Conservation (phyloP, 37 sponge, comb jelly and placozoan species). For the Trichoplax adhaerens region DNA sequence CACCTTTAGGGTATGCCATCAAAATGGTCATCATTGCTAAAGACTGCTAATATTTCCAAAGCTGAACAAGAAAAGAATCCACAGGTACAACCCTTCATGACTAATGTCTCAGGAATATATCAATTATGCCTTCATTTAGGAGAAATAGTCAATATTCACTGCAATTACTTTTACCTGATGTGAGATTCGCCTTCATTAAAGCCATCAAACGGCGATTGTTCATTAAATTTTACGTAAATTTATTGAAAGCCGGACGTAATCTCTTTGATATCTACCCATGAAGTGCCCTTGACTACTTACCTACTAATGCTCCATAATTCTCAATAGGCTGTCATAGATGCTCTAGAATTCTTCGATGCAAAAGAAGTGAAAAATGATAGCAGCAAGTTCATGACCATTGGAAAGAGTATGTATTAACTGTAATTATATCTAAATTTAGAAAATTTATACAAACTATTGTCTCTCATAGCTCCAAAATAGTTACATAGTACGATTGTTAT, state of each 20-base stretch:
- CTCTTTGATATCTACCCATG: too few species aligned
- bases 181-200: neutral
- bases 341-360: constrained; percentile 64
- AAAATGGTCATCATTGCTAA: constrained; percentile 71
- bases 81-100: neutral
- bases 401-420: neutral
- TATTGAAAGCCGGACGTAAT: too few species aligned
- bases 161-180: neutral
- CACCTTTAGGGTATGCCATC: constrained; percentile 66
- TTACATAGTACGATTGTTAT: too few species aligned
- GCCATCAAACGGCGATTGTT: too few species aligned
- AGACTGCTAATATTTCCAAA: constrained; percentile 56
- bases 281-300: too few species aligned
- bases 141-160: too few species aligned
- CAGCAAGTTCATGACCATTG: constrained; percentile 60
- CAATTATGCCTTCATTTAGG: too few species aligned
- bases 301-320: neutral
- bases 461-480: neutral
- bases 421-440: too few species aligned
- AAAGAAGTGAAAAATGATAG: constrained; percentile 15
- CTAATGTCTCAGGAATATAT: too few species aligned
- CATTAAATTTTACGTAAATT: too few species aligned
- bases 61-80: constrained; percentile 27
- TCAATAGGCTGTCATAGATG: constrained; percentile 70
- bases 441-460: neutral